Percentiles rank a stretch among this genome's conserved stretches.
Evolutionary conservation across 2,113 vertebrate genomes (phyloP).

Genomic region (Seriola dumerili): DNA sequence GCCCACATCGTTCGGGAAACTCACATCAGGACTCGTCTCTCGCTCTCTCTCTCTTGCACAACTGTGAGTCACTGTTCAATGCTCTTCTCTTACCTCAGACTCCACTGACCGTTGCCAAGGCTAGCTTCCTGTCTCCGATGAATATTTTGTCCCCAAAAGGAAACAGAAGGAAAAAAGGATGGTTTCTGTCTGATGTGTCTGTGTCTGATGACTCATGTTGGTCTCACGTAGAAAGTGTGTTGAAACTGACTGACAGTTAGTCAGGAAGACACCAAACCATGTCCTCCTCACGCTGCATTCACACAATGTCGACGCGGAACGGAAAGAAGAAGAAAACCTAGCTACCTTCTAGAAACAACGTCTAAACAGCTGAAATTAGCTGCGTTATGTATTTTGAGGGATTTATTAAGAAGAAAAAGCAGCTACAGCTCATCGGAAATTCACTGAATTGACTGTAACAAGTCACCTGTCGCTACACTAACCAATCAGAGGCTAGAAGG

Average conservation of each 20-base stretch:
- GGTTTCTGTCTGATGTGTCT: constrained; percentile 8
- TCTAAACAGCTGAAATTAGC: not conserved
- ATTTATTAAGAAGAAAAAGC: too few relatives aligned
- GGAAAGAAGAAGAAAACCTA: not conserved
- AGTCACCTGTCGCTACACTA: too few relatives aligned
- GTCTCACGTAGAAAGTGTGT: not conserved
- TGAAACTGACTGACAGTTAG: not conserved
- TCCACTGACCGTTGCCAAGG: not conserved
- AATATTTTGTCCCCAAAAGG: not conserved
- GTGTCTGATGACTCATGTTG: not conserved
- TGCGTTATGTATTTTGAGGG: too few relatives aligned
- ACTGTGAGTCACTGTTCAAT: constrained; percentile 17
- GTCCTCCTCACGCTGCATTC: not conserved
- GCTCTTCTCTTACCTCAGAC: not conserved
- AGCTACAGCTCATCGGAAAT: too few relatives aligned
- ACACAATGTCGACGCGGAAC: not conserved
- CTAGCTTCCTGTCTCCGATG: constrained; percentile 23
- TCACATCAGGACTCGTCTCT: not conserved
- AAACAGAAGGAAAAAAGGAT: not conserved
- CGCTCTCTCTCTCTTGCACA: constrained; percentile 1
- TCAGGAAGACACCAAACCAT: too few relatives aligned
- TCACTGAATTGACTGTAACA: too few relatives aligned
- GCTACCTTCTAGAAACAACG: not conserved
- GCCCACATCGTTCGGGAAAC: not conserved
- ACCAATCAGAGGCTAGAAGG: too few relatives aligned